phyloP scores from a whole-genome alignment of 2,113 vertebrate species.

The Aphyosemion australe region DNA sequence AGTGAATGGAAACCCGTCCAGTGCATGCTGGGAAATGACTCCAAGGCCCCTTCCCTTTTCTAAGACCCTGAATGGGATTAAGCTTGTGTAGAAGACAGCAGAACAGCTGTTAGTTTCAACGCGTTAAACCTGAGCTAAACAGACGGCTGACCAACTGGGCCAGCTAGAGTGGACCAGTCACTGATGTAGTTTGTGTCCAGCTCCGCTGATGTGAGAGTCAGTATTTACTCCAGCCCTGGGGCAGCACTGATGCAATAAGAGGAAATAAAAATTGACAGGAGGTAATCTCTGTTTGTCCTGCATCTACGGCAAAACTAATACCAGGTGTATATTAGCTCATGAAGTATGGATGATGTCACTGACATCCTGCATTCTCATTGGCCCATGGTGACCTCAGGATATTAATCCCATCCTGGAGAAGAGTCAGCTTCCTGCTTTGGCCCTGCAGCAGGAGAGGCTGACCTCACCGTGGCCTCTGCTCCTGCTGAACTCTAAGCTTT shows the following conservation, averaged over 20 bases:
- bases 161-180: conserved; percentile 19
- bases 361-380: conserved; percentile 24
- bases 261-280: conserved; percentile 45
- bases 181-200: conserved; percentile 19
- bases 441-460: conserved; percentile 31
- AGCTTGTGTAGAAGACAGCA: conserved; percentile 16
- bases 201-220: conserved; percentile 22
- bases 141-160: conserved; percentile 20
- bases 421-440: conserved; percentile 17
- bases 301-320: conserved; percentile 28
- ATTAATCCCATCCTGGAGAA: conserved; percentile 21
- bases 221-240: conserved; percentile 33
- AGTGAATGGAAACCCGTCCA: conserved; percentile 10
- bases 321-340: conserved; percentile 56
- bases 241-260: conserved; percentile 10
- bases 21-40: conserved; percentile 23
- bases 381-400: conserved; percentile 15
- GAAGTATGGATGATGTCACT: conserved; percentile 35
- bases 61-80: conserved; percentile 43
- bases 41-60: not conserved
- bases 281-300: conserved; percentile 42
- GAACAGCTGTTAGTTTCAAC: conserved; percentile 51
- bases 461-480: conserved; percentile 30
- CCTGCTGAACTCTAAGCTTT: conserved; percentile 46
- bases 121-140: conserved; percentile 28